Evolutionary conservation across 2,888 invertebrate genomes (phyloP).

Genomic region (Hypselothyrea guttata): DNA sequence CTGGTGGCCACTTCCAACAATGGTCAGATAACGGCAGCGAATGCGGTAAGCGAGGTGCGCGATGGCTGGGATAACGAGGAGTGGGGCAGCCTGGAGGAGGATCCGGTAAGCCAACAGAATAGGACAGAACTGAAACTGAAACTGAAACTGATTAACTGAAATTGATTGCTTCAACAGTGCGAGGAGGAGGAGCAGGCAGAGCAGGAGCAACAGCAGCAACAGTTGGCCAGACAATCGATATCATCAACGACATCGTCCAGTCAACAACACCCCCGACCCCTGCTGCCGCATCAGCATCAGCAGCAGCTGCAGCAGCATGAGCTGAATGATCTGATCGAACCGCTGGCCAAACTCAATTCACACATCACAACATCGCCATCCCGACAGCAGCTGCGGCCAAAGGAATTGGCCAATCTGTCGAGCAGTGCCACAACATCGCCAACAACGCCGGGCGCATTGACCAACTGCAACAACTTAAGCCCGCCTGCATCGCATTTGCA

Average conservation of each 20-base stretch:
- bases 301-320: conserved; percentile 79
- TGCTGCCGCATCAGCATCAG: conserved; percentile 71
- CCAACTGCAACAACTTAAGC: conserved; percentile 82
- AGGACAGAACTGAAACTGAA: background rate
- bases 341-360: conserved; percentile 77
- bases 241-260: conserved; percentile 72
- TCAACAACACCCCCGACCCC: conserved; percentile 71
- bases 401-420: conserved; percentile 79
- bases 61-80: conserved; percentile 93
- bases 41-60: conserved; percentile 84
- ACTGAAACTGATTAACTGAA: background rate
- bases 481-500: conserved; percentile 77
- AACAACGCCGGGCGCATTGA: conserved; percentile 68
- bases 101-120: conserved; percentile 85
- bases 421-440: conserved; percentile 72
- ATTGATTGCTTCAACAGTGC: conserved; percentile 57
- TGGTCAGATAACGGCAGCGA: conserved; percentile 83
- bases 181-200: conserved; percentile 81
- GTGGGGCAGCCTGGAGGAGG: conserved; percentile 93
- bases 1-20: conserved; percentile 80
- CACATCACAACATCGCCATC: conserved; percentile 75
- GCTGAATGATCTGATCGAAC: conserved; percentile 79
- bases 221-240: conserved; percentile 75
- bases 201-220: conserved; percentile 78
- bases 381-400: conserved; percentile 75